These are phyloP conservation scores for Lasiommata megera DNA, from an alignment of 2,888 invertebrate genomes.

Conservation along the genomic window DNA sequence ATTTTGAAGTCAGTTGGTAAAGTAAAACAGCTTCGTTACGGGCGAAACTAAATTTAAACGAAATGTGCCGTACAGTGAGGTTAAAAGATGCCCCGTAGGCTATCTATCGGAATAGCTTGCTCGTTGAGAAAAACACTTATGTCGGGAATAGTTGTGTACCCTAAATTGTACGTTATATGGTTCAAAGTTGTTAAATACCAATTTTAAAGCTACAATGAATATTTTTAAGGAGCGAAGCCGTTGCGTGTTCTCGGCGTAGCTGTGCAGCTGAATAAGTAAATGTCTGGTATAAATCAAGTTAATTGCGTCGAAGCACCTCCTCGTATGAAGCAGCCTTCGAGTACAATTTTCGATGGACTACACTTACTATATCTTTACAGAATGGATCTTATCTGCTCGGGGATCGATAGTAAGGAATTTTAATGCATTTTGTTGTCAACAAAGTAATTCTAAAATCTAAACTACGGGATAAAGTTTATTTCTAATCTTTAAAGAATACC, in stretches of 20 bases:
- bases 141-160: slow-evolving; percentile 1
- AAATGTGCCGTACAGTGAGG: slow-evolving; percentile 52
- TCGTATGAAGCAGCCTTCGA: slow-evolving; percentile 64
- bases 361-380: slow-evolving; percentile 49
- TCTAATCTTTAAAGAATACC: too few species aligned
- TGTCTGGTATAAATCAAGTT: slow-evolving; percentile 79
- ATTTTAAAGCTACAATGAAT: slow-evolving; percentile 38
- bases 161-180: slow-evolving; percentile 17
- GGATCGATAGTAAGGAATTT: slow-evolving; percentile 28
- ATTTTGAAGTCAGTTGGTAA: slow-evolving; percentile 16
- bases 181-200: slow-evolving; percentile 20
- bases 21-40: slow-evolving; percentile 38
- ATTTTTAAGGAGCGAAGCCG: slow-evolving; percentile 44
- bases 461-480: too few species aligned
- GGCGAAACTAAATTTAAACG: slow-evolving; percentile 51
- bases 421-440: background rate
- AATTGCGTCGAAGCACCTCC: slow-evolving; percentile 77
- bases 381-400: slow-evolving; percentile 44
- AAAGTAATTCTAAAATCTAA: background rate
- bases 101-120: slow-evolving; percentile 49
- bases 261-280: slow-evolving; percentile 79
- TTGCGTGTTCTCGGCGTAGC: slow-evolving; percentile 67
- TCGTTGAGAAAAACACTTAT: slow-evolving; percentile 16
- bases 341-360: slow-evolving; percentile 60
- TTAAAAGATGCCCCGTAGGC: slow-evolving; percentile 53